These are phyloP conservation scores for Eupithecia abbreviata DNA, from an alignment of 2,888 invertebrate genomes.

Conservation along the genomic window DNA sequence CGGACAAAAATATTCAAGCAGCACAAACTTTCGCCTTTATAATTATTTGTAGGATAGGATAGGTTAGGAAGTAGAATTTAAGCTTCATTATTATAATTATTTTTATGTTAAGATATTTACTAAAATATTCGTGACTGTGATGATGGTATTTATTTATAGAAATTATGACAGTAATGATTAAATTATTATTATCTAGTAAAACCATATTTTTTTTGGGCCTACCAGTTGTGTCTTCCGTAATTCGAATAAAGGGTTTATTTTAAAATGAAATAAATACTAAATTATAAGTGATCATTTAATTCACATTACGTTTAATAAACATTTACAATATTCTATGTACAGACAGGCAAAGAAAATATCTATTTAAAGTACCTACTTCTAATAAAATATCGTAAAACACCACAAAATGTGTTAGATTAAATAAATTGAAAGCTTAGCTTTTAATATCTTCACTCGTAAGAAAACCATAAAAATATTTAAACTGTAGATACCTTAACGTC, in stretches of 20 bases:
- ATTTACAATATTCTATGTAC: constrained; percentile 75
- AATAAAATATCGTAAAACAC: constrained; percentile 21
- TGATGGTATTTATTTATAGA: constrained; percentile 50
- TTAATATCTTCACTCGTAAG: constrained; percentile 14
- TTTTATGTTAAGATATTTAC: constrained; percentile 9
- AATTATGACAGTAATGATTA: constrained; percentile 33
- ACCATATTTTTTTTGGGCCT: background rate
- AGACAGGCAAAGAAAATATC: constrained; percentile 55
- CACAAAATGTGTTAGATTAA: constrained; percentile 25
- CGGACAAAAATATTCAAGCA: background rate
- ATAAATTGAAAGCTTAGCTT: constrained; percentile 17
- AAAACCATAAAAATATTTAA: constrained; percentile 30
- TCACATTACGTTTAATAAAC: constrained; percentile 72
- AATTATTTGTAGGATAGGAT: background rate
- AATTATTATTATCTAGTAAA: constrained; percentile 11
- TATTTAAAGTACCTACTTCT: constrained; percentile 43
- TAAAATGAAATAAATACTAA: constrained; percentile 26
- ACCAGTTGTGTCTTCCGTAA: background rate
- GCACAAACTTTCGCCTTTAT: background rate
- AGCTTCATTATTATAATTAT: background rate
- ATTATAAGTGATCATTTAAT: constrained; percentile 66
- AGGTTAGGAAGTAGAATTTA: background rate
- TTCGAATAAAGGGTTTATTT: background rate
- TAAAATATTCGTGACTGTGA: constrained; percentile 60
- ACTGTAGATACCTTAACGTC: constrained; percentile 34